A percentile compares a stretch with the other conserved stretches of the same genome.
phyloP scores from a whole-genome alignment of 2,888 invertebrate genomes.

The Drosophila setosimentum region DNA sequence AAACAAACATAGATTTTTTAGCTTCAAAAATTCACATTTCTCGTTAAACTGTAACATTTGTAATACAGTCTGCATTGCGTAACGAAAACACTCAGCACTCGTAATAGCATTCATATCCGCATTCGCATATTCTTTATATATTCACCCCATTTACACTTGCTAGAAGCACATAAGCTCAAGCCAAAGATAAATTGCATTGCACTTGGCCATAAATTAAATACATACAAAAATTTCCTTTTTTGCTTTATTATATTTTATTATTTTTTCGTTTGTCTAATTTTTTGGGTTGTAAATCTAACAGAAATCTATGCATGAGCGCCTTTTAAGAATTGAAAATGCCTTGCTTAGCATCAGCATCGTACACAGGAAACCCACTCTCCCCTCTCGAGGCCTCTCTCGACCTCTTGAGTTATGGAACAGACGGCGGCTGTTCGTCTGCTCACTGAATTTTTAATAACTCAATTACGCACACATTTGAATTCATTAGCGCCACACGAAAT shows the following conservation, averaged over 20 bases:
- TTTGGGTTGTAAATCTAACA: constrained; percentile 34
- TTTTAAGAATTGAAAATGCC: constrained; percentile 65
- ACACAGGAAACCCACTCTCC: background rate
- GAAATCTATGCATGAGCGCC: constrained; percentile 70
- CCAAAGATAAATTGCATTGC: constrained; percentile 65
- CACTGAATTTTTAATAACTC: constrained; percentile 83
- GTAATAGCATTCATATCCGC: constrained; percentile 5
- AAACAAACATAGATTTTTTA: background rate
- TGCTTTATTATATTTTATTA: background rate
- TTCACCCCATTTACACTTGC: constrained; percentile 52
- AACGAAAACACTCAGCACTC: constrained; percentile 13
- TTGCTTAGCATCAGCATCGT: constrained; percentile 3
- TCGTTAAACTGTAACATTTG: constrained; percentile 22
- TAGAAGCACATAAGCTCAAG: constrained; percentile 2
- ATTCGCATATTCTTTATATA: constrained; percentile 2
- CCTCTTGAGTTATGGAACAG: constrained; percentile 29
- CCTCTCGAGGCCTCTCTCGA: background rate
- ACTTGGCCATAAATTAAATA: constrained; percentile 71
- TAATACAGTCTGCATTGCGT: constrained; percentile 58
- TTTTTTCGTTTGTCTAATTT: background rate
- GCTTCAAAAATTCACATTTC: background rate
- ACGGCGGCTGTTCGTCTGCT: constrained; percentile 48
- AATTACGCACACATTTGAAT: constrained; percentile 84
- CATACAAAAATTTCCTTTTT: constrained; percentile 20
- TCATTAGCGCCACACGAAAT: constrained; percentile 77